phyloP scores from a whole-genome alignment of 1,140 invertebrate species.

The Bombus balteatus region DNA sequence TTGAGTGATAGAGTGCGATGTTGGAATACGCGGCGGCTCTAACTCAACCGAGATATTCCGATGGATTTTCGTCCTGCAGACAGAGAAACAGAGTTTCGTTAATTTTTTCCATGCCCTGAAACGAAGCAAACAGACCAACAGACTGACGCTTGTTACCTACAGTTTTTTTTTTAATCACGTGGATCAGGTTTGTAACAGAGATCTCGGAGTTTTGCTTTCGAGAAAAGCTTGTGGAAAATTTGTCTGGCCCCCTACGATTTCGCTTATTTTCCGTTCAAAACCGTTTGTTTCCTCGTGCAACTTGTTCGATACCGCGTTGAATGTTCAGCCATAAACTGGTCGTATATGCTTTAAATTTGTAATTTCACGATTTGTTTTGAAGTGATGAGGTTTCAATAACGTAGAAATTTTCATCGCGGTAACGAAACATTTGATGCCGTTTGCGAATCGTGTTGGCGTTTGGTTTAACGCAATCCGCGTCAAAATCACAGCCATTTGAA shows the following conservation, averaged over 20 bases:
- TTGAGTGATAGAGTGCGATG: conserved; percentile 29
- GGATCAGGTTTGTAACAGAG: background rate
- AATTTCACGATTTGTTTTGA: background rate
- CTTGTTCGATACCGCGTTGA: background rate
- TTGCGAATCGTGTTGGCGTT: background rate
- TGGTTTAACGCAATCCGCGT: conserved; percentile 1
- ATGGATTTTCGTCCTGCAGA: background rate
- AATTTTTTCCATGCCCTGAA: background rate
- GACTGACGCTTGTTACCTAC: no score
- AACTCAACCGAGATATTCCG: background rate
- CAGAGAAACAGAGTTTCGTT: background rate
- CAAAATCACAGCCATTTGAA: conserved; percentile 17
- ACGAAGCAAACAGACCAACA: background rate
- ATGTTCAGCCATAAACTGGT: no score
- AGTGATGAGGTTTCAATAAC: background rate
- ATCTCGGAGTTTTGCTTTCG: background rate
- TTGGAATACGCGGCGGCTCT: background rate
- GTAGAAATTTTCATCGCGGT: background rate
- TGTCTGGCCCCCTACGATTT: background rate
- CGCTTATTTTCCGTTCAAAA: background rate
- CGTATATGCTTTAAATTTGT: no score
- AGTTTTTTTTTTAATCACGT: background rate
- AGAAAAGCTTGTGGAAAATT: conserved; percentile 5
- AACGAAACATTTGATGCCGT: background rate
- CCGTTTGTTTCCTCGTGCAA: background rate